phyloP scores from a whole-genome alignment of 2,113 vertebrate species.

The Cephalopholis sonnerati region DNA sequence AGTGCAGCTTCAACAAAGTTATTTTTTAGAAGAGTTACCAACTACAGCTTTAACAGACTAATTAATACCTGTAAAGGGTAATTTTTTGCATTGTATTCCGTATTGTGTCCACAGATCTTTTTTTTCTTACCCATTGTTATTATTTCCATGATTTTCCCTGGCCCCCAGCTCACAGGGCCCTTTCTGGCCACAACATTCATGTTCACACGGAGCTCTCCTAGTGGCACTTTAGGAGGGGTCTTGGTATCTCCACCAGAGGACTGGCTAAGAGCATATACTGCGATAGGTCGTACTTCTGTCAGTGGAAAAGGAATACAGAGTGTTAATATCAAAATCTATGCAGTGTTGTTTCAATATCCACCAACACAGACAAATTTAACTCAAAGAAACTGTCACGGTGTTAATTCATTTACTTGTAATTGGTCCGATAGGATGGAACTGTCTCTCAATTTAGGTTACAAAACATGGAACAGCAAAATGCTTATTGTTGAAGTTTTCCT shows the following conservation, averaged over 20 bases:
- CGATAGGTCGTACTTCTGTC: not conserved
- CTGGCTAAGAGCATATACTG: not conserved
- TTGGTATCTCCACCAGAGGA: not conserved
- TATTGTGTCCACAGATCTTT: not conserved
- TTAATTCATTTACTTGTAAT: not conserved
- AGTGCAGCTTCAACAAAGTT: too few relatives aligned
- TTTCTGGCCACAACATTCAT: slow-evolving; percentile 90
- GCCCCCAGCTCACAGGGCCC: slow-evolving; percentile 88
- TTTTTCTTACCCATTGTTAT: slow-evolving; percentile 82
- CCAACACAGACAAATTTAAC: not conserved
- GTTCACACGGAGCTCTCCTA: slow-evolving; percentile 81
- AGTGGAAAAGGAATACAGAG: not conserved
- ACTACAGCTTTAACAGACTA: not conserved
- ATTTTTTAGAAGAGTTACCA: too few relatives aligned
- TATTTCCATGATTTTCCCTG: slow-evolving; percentile 88
- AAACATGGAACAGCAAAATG: not conserved
- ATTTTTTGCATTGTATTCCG: not conserved
- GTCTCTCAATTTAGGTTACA: not conserved
- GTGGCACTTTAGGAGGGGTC: slow-evolving; percentile 60
- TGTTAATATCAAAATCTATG: not conserved
- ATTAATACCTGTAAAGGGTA: not conserved
- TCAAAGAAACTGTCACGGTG: not conserved
- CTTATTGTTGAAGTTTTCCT: not conserved
- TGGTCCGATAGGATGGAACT: not conserved
- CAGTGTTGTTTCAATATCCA: not conserved